phyloP scores from a whole-genome alignment of 1,140 invertebrate species.

The Bathynomus jamesi region DNA sequence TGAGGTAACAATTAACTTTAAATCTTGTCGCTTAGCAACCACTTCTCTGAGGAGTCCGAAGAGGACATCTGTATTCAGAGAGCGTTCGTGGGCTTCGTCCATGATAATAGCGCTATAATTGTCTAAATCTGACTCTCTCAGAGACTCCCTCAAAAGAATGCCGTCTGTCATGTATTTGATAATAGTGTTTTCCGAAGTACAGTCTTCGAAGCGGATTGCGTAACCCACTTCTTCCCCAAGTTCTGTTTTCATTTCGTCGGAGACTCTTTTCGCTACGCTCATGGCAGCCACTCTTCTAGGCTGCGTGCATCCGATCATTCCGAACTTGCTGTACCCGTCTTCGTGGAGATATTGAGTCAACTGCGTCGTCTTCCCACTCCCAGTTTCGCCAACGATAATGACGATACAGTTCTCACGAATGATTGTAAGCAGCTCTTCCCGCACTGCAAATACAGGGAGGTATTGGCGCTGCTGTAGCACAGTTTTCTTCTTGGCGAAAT shows the following conservation, averaged over 20 bases:
- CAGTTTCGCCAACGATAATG: slow-evolving; percentile 96
- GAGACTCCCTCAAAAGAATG: slow-evolving; percentile 88
- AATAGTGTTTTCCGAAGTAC: slow-evolving; percentile 87
- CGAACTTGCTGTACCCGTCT: slow-evolving; percentile 86
- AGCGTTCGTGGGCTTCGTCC: slow-evolving; percentile 98
- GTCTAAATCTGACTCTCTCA: slow-evolving; percentile 90
- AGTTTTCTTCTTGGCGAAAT: slow-evolving; percentile 80
- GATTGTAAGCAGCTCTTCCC: slow-evolving; percentile 84
- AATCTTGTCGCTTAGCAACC: slow-evolving; percentile 81
- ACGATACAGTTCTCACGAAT: slow-evolving; percentile 93
- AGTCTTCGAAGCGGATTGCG: slow-evolving; percentile 99
- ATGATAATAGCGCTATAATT: slow-evolving; percentile 95
- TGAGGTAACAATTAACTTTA: slow-evolving; percentile 98
- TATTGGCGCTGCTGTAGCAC: slow-evolving; percentile 82
- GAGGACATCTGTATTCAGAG: slow-evolving; percentile 93
- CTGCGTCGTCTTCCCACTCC: slow-evolving; percentile 97
- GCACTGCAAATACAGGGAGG: slow-evolving; percentile 91
- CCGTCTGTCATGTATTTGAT: slow-evolving; percentile 99
- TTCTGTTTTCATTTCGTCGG: slow-evolving; percentile 91
- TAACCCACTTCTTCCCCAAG: slow-evolving; percentile 92
- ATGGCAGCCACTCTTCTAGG: slow-evolving; percentile 95
- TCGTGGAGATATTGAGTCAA: slow-evolving; percentile 98
- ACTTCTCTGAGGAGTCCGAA: slow-evolving; percentile 94
- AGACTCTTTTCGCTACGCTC: slow-evolving; percentile 97
- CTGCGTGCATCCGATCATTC: slow-evolving; percentile 92